These are phyloP conservation scores for Caenorhabditis macrosperma DNA, from an alignment of 2,888 invertebrate genomes.

Conservation along the genomic window DNA sequence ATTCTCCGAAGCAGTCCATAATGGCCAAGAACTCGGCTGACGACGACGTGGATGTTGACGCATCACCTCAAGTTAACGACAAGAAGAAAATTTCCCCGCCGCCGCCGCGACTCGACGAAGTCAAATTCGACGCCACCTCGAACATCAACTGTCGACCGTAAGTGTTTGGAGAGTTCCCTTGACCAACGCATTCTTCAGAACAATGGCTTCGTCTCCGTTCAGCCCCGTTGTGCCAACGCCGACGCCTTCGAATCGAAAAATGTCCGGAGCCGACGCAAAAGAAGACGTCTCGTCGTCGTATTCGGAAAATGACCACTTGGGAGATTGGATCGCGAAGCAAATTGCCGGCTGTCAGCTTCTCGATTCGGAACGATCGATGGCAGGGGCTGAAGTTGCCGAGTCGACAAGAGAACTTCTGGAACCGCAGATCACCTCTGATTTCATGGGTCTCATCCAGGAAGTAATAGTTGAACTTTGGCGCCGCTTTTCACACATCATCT, in stretches of 20 bases:
- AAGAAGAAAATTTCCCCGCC: neutral
- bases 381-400: neutral
- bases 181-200: slow-evolving; percentile 33
- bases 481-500: neutral
- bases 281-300: neutral
- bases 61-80: neutral
- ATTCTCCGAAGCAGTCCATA: slow-evolving; percentile 8
- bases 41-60: neutral
- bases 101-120: slow-evolving; percentile 19
- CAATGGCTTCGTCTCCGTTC: slow-evolving; percentile 14
- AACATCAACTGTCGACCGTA: slow-evolving; percentile 35
- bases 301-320: neutral
- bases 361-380: neutral
- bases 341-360: slow-evolving; percentile 5
- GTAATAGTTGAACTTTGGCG: neutral
- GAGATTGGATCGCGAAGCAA: slow-evolving; percentile 35
- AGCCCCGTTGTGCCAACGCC: neutral
- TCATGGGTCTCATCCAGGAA: neutral
- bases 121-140: slow-evolving; percentile 21
- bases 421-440: neutral
- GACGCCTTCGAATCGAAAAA: slow-evolving; percentile 13
- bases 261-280: slow-evolving; percentile 2
- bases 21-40: slow-evolving; percentile 45
- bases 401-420: too few relatives aligned
- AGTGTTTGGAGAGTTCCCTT: neutral